Evolutionary conservation across 1,140 invertebrate species (phyloP).

Genomic region (Galleria mellonella): DNA sequence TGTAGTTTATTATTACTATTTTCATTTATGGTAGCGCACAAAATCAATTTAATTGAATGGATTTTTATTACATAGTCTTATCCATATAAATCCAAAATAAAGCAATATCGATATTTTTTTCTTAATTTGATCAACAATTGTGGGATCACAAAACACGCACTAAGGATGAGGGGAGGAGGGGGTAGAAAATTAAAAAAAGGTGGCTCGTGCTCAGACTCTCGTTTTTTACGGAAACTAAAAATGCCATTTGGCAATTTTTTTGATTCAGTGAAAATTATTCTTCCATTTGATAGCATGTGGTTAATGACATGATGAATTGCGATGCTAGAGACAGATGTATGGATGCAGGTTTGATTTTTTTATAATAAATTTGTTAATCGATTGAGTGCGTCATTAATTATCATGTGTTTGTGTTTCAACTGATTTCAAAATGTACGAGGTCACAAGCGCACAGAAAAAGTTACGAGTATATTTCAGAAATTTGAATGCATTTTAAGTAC

Average conservation of each 20-base stretch:
- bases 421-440: too few relatives aligned
- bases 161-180: slow-evolving; percentile 8
- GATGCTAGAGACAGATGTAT: slow-evolving; percentile 15
- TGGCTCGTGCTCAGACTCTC: slow-evolving; percentile 61
- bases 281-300: slow-evolving; percentile 38
- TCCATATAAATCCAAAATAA: slow-evolving; percentile 8
- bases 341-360: slow-evolving; percentile 7
- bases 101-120: slow-evolving; percentile 39
- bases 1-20: too few relatives aligned
- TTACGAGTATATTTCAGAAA: too few relatives aligned
- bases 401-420: not conserved
- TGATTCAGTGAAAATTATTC: slow-evolving; percentile 49
- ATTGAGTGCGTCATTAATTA: too few relatives aligned
- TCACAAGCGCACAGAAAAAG: too few relatives aligned
- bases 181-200: slow-evolving; percentile 34
- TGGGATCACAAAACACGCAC: slow-evolving; percentile 30
- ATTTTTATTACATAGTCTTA: slow-evolving; percentile 2
- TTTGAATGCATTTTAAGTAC: too few relatives aligned
- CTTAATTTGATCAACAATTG: slow-evolving; percentile 65
- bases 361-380: not conserved
- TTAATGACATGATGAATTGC: slow-evolving; percentile 35
- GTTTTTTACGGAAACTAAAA: slow-evolving; percentile 49
- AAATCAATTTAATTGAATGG: too few relatives aligned
- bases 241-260: slow-evolving; percentile 32
- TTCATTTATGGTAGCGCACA: too few relatives aligned